Percentiles rank a stretch among this genome's conserved stretches.
Conservation (phyloP, 2,797 vertebrate genomes). For the Enteromius mattozi region DNA sequence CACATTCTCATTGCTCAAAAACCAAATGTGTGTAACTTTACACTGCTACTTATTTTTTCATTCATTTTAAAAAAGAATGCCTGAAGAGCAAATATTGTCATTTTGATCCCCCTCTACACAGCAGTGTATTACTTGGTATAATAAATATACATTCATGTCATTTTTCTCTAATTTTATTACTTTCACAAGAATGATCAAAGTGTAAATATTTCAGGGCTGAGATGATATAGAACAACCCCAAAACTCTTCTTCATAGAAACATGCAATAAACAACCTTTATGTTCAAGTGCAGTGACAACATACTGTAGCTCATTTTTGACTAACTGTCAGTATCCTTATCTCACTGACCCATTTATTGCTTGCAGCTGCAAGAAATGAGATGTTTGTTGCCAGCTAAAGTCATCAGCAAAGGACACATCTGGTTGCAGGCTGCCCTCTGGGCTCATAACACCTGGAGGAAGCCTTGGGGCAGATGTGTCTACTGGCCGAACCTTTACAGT, state of each 20-base stretch:
- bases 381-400: conserved; percentile 16
- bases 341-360: conserved; percentile 20
- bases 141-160: neutral
- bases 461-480: conserved; percentile 26
- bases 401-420: conserved; percentile 29
- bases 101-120: neutral
- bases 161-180: neutral
- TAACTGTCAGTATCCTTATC: neutral
- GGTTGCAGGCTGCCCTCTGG: conserved; percentile 22
- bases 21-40: no score
- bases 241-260: neutral
- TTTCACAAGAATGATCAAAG: neutral
- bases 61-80: no score
- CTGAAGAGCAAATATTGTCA: neutral
- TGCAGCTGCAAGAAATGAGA: conserved; percentile 4
- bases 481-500: neutral
- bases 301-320: neutral
- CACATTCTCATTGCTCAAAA: neutral
- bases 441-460: conserved; percentile 36
- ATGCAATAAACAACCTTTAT: neutral
- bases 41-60: no score
- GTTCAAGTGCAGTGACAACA: neutral
- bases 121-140: neutral
- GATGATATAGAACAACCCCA: neutral
- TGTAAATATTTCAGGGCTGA: neutral